Conservation (phyloP, 2,888 invertebrate species). For the Microchrysa polita region DNA sequence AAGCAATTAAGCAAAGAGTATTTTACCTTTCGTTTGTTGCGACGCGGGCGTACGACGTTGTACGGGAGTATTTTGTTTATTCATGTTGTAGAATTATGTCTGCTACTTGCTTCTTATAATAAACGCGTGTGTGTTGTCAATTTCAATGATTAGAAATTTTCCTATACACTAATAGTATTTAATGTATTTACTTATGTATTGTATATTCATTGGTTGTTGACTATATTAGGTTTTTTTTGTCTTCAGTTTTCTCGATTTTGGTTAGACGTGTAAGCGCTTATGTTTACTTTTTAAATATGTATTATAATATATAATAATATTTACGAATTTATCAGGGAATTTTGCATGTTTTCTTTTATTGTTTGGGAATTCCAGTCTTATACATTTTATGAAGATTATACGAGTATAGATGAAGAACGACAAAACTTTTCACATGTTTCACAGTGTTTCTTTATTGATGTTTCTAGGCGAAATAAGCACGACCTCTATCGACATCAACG, state of each 20-base stretch:
- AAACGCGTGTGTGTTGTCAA: not conserved
- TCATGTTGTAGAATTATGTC: constrained; percentile 46
- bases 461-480: too few species aligned
- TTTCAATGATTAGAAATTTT: constrained; percentile 14
- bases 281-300: constrained; percentile 30
- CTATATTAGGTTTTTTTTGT: too few species aligned
- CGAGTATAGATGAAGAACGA: too few species aligned
- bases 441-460: too few species aligned
- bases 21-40: constrained; percentile 65
- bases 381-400: too few species aligned
- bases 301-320: constrained; percentile 4
- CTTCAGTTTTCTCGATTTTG: constrained; percentile 28
- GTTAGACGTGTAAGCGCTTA: constrained; percentile 42
- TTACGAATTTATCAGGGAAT: not conserved
- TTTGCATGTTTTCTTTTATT: too few species aligned
- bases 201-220: constrained; percentile 20
- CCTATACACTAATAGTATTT: not conserved
- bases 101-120: not conserved
- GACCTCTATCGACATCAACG: too few species aligned
- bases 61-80: constrained; percentile 64
- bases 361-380: too few species aligned
- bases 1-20: constrained; percentile 13
- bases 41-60: constrained; percentile 67
- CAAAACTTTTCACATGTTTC: too few species aligned
- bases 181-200: too few species aligned